A percentile compares a stretch with the other conserved stretches of the same genome.
These are phyloP conservation scores for Drosophila auraria DNA, from an alignment of 1,140 invertebrate species.

Conservation along the genomic window DNA sequence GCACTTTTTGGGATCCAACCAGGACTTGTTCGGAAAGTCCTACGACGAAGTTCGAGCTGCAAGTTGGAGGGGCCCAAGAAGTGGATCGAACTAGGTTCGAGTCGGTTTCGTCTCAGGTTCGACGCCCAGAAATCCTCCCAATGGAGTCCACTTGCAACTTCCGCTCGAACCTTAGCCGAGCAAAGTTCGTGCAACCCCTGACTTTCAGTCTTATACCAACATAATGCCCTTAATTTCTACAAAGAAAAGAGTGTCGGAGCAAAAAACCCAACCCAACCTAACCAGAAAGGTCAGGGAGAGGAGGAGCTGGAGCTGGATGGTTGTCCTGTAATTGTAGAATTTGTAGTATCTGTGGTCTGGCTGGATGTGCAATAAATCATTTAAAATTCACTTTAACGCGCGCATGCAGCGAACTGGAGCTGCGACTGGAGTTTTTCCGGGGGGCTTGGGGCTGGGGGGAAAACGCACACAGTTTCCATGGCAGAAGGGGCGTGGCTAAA, in stretches of 20 bases:
- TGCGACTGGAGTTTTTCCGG: conserved; percentile 9
- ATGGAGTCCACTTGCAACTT: background rate
- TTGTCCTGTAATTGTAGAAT: conserved; percentile 55
- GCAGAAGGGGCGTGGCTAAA: conserved; percentile 36
- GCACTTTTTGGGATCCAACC: background rate
- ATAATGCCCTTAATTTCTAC: background rate
- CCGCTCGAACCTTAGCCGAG: background rate
- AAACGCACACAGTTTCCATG: conserved; percentile 34
- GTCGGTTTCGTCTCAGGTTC: background rate
- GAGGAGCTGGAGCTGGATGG: background rate
- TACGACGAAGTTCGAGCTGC: conserved; percentile 2
- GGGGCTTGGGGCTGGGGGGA: no score
- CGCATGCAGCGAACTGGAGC: conserved; percentile 38
- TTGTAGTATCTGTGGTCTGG: conserved; percentile 52
- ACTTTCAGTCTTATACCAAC: conserved; percentile 9
- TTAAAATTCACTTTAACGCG: conserved; percentile 80
- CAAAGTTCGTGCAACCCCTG: background rate
- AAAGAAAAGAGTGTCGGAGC: conserved; percentile 9
- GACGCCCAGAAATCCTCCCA: background rate
- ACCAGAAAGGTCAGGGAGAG: conserved; percentile 1
- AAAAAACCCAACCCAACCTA: background rate
- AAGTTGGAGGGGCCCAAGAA: background rate
- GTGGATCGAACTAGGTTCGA: background rate
- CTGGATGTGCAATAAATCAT: conserved; percentile 76
- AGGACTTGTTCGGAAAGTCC: background rate